Percentiles rank a stretch among this genome's conserved stretches.
phyloP scores from a whole-genome alignment of 2,888 invertebrate species.

The Lomographa bimaculata region DNA sequence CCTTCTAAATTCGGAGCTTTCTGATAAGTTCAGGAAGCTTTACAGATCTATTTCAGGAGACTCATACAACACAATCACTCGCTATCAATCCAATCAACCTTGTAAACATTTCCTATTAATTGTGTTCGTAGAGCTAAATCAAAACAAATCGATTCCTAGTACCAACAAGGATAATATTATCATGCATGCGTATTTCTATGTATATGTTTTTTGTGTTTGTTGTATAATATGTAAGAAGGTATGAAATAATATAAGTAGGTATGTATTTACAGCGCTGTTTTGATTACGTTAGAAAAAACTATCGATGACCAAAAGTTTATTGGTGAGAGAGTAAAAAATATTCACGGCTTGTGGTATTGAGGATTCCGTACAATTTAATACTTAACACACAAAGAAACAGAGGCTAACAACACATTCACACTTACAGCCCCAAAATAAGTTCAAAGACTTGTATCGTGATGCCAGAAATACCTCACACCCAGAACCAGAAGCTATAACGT shows the following conservation, averaged over 20 bases:
- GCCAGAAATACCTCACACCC: too few relatives aligned
- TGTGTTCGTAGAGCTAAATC: conserved; percentile 15
- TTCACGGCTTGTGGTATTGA: not conserved
- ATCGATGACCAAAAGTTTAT: conserved; percentile 13
- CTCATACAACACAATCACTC: conserved; percentile 5
- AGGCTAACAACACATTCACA: too few relatives aligned
- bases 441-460: too few relatives aligned
- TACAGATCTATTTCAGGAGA: conserved; percentile 5
- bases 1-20: too few relatives aligned
- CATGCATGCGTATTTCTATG: conserved; percentile 3
- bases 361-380: conserved; percentile 20
- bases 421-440: too few relatives aligned
- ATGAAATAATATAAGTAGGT: too few relatives aligned
- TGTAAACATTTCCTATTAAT: conserved; percentile 28
- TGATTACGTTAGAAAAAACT: conserved; percentile 18
- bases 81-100: conserved; percentile 10
- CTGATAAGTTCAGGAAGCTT: not conserved
- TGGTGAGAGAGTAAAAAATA: conserved; percentile 13
- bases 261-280: conserved; percentile 10
- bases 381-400: too few relatives aligned
- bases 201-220: not conserved
- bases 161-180: conserved; percentile 29
- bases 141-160: conserved; percentile 26
- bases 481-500: too few relatives aligned
- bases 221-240: not conserved